These are phyloP conservation scores for Petrosia ficiformis DNA, from an alignment of 37 sponge, comb jelly and placozoan species.

Conservation along the genomic window DNA sequence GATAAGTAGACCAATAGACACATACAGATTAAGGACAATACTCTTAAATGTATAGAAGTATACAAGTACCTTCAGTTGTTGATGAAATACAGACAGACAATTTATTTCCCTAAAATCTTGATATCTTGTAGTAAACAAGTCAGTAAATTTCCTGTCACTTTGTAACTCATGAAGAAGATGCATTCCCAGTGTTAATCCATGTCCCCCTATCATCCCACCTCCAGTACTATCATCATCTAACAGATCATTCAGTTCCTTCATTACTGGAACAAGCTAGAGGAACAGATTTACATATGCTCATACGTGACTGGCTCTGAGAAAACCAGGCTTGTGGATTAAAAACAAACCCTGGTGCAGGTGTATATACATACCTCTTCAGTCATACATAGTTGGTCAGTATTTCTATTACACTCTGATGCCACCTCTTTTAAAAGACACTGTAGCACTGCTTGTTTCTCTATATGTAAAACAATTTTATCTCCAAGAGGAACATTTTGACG, in stretches of 20 bases:
- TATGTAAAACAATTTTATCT: constrained; percentile 51
- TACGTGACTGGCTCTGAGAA: too few relatives aligned
- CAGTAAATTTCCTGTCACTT: constrained; percentile 46
- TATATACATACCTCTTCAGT: constrained; percentile 17
- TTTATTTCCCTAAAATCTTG: neutral
- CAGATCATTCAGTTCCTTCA: constrained; percentile 19
- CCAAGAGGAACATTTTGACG: neutral
- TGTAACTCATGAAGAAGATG: constrained; percentile 55
- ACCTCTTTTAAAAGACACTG: constrained; percentile 54
- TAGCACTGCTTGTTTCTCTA: constrained; percentile 82
- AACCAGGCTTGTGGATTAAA: too few relatives aligned
- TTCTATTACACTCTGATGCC: constrained; percentile 20
- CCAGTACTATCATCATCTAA: constrained; percentile 55
- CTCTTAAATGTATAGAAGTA: neutral
- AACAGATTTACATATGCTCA: too few relatives aligned
- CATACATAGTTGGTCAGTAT: constrained; percentile 20
- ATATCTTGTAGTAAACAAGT: constrained; percentile 33
- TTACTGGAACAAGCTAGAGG: constrained; percentile 4
- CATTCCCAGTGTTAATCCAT: constrained; percentile 54
- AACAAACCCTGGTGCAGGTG: too few relatives aligned
- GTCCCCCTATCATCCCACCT: constrained; percentile 65
- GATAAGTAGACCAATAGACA: too few relatives aligned
- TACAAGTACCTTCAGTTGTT: constrained; percentile 25
- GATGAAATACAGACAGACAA: constrained; percentile 36
- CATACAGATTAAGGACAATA: neutral